Percentiles rank a stretch among this genome's conserved stretches.
Evolutionary conservation across 2,797 vertebrate genomes (phyloP).

Genomic region (Denticeps clupeoides): DNA sequence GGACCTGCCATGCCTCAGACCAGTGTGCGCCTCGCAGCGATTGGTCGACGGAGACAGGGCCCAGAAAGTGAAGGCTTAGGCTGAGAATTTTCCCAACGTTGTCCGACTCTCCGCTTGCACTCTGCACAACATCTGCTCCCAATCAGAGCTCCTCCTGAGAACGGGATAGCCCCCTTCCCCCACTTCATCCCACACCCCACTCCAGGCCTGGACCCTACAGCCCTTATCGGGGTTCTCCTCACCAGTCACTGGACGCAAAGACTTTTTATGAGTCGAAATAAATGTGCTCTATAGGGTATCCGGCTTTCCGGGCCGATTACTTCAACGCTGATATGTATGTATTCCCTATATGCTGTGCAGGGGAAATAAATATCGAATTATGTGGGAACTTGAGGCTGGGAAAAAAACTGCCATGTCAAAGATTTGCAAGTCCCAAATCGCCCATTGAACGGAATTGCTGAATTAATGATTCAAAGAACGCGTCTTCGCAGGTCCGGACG

Average conservation of each 20-base stretch:
- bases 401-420: too few relatives aligned
- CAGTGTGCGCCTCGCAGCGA: conserved; percentile 29
- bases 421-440: too few relatives aligned
- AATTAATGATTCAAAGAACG: not conserved
- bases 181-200: conserved; percentile 12
- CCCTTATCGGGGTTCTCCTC: conserved; percentile 15
- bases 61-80: conserved; percentile 60
- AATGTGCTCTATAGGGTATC: too few relatives aligned
- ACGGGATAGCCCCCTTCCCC: conserved; percentile 28
- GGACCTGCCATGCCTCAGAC: conserved; percentile 37
- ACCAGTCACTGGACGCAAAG: too few relatives aligned
- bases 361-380: conserved; percentile 1
- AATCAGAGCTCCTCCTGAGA: conserved; percentile 53
- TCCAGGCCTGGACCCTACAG: conserved; percentile 13
- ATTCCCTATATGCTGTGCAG: not conserved
- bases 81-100: conserved; percentile 72
- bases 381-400: too few relatives aligned
- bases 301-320: too few relatives aligned
- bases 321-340: conserved; percentile 10
- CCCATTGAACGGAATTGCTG: not conserved
- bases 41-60: conserved; percentile 56
- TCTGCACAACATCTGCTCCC: conserved; percentile 72
- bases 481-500: not conserved
- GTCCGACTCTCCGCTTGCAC: conserved; percentile 49
- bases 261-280: too few relatives aligned